Percentiles rank a stretch among this genome's conserved stretches.
These are phyloP conservation scores for Azemiops feae DNA, from an alignment of 2,113 vertebrate genomes.

Conservation along the genomic window DNA sequence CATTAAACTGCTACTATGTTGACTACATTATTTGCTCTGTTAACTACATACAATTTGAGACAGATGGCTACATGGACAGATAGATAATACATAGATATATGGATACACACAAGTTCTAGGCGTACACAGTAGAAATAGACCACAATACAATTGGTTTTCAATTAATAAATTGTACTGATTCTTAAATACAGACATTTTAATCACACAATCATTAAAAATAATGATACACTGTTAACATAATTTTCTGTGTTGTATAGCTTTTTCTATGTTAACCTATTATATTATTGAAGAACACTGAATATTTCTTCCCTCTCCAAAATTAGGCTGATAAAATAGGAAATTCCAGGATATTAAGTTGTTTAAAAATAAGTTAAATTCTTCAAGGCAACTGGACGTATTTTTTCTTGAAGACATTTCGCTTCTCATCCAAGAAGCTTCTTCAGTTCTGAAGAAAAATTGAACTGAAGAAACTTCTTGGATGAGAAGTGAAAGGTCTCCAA, in stretches of 20 bases:
- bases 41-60: not conserved
- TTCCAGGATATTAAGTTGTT: not conserved
- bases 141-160: constrained; percentile 19
- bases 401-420: not conserved
- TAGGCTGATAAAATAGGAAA: not conserved
- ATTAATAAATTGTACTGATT: not conserved
- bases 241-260: not conserved
- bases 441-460: not conserved
- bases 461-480: not conserved
- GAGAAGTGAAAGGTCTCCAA: not conserved
- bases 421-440: not conserved
- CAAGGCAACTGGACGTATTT: not conserved
- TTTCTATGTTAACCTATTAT: constrained; percentile 22
- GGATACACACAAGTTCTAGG: not conserved
- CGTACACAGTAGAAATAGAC: not conserved
- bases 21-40: not conserved
- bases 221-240: constrained; percentile 13
- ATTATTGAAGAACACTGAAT: constrained; percentile 33
- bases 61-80: not conserved
- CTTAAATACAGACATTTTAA: constrained; percentile 19
- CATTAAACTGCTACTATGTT: not conserved
- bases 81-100: not conserved
- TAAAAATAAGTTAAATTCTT: not conserved
- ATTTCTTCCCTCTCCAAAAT: not conserved
- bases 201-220: constrained; percentile 1